Base-by-base conservation (phyloP, 2,888 invertebrate genomes). In the Chloroclysta siterata region DNA sequence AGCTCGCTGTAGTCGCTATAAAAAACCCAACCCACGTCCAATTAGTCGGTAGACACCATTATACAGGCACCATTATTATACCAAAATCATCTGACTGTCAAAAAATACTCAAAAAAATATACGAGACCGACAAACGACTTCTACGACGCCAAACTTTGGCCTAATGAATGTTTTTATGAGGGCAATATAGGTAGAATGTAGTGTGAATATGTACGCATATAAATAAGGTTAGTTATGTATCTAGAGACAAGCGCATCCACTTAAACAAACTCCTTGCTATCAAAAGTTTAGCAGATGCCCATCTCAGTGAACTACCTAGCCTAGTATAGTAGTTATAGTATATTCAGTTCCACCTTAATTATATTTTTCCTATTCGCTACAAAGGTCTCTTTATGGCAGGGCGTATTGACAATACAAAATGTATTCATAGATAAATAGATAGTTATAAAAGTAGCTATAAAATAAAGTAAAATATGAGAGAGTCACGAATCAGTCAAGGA, bases 11-110 rank as follows among this genome's bases (percentile, higher is more conserved):
- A 41, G 39, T 17, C 36, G 57, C 54, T 61, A 39, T 58, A 71
- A 65, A 74, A 75, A 78, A 75, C 53, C 13, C 73, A 51, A 63
- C 78, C 79, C 73, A 79, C 76, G 71, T 71, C 74, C 74, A 77
- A 78, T 78, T 77, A 79, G 66, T 55, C 60, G 60, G 70, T 70
- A 75, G 70, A 73, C 69, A 63, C 74, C 68, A 72, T 74, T 75
- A 73, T 62, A 69, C 53, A 65, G 70, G 68, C 57, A 68, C 66
- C 72, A 74, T 73, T 71, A 72, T 72, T 69, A 69, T 69, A 71
- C 63, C 46, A 68, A 57, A 73, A 72, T 75, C 60, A 68, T 67
- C 66, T 72, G 71, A 59, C 60, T 62, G 41, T 60, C 63, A 66
- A 71, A 76, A 76, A 64, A 66, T 44, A 51, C n/a, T n/a, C n/a